Evolutionary conservation across 2,797 vertebrate species (phyloP), one percentile per base, ranked within the genome.

Genomic region (Acanthiza pusilla): DNA sequence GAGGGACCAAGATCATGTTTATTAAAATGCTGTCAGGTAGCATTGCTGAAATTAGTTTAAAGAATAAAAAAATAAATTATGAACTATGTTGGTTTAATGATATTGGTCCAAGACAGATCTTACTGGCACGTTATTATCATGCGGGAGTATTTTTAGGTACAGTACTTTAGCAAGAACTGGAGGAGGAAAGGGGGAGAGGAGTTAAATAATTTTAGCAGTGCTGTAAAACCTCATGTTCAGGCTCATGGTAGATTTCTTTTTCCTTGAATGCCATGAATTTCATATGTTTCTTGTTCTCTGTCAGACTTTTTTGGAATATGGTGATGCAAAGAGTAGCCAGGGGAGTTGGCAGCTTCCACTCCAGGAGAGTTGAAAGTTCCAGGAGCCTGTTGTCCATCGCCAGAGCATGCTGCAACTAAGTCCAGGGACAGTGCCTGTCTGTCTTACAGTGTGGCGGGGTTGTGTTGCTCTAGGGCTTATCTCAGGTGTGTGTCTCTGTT

Each of bases 361-460:
- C 26, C 26, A 27, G 65, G 32, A 26, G 40, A 54, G 21, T 0
- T 8, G 4, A 13, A 68, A 5, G 15, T 20, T 4, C 19, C 23
- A 17, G 55, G 74, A 81, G 8, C 40, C 15, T 23, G 12, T 54
- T 88, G 50, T 55, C 57, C 60, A 29, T n/a, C 29, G 55, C 26
- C 1, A 0, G 40, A 54, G 9, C 0, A 0, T 32, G 61, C 65
- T 87, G n/a, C 4, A 3, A 2, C 27, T 30, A 26, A 16, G 29
- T 4, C n/a, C 38, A 19, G 36, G 63, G 25, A 15, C 1, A 0
- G 2, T 63, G 19, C 50, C 54, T 63, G 61, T 16, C 60, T 43
- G 14, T 11, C 4, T 27, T n/a, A 17, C 0, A 0, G 13, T n/a
- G 38, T 7, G 15, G 16, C 14, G 15, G 13, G 21, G 60, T 16